A percentile compares a stretch with the other conserved stretches of the same genome.
Evolutionary conservation across 2,113 vertebrate species (phyloP).

Genomic region (Syngnathoides biaculeatus): DNA sequence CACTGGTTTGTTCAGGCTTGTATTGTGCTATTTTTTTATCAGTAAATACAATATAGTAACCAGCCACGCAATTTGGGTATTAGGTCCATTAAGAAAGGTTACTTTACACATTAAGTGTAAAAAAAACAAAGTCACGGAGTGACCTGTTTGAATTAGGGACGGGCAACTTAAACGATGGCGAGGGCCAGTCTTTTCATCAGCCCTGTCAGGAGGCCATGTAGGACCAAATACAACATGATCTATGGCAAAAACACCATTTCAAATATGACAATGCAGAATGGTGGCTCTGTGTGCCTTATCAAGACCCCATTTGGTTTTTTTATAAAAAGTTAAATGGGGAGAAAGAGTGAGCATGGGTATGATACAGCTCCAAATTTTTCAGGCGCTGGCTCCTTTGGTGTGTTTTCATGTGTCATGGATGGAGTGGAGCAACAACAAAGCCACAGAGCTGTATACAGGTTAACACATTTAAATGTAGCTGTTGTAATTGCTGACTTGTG

Average conservation of each 20-base stretch:
- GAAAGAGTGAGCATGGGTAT: not conserved
- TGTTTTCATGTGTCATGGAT: slow-evolving; percentile 90
- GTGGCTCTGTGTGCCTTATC: too few relatives aligned
- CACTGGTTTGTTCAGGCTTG: slow-evolving; percentile 41
- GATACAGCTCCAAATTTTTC: slow-evolving; percentile 15
- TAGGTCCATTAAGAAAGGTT: not conserved
- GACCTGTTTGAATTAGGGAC: too few relatives aligned
- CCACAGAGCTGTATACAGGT: slow-evolving; percentile 85
- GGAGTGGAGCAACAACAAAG: slow-evolving; percentile 91
- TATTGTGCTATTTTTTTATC: not conserved
- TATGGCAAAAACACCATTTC: too few relatives aligned
- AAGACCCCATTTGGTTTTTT: not conserved
- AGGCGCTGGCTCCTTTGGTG: slow-evolving; percentile 91
- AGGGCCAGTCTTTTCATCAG: too few relatives aligned
- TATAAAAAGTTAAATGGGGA: not conserved
- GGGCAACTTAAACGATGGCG: too few relatives aligned
- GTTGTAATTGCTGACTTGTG: not conserved
- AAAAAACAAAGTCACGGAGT: too few relatives aligned
- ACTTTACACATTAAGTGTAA: not conserved
- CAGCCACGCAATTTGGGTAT: not conserved
- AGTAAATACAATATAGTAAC: not conserved
- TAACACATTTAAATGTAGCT: slow-evolving; percentile 4
- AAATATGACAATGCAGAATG: too few relatives aligned
- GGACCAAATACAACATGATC: too few relatives aligned
- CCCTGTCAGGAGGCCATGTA: too few relatives aligned